These are phyloP conservation scores for Cosmopolites sordidus DNA, from an alignment of 2,888 invertebrate species.

Conservation along the genomic window DNA sequence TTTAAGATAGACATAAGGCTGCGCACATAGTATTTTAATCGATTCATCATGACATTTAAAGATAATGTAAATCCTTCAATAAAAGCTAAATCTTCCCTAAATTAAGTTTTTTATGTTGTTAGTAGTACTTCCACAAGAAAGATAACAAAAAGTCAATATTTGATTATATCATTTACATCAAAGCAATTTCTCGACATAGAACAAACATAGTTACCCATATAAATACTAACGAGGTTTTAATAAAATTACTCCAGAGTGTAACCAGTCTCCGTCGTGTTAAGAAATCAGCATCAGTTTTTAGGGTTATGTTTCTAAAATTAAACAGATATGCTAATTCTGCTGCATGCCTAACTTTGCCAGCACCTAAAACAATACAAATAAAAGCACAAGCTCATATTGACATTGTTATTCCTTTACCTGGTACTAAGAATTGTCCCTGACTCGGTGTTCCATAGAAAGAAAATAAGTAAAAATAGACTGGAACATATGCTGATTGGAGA, in stretches of 20 bases:
- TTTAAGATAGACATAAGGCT: too few species aligned
- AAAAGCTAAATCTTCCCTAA: too few species aligned
- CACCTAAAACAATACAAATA: slow-evolving; percentile 42
- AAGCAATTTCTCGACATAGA: too few species aligned
- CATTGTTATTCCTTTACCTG: not conserved
- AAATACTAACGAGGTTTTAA: slow-evolving; percentile 53
- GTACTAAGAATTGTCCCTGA: not conserved
- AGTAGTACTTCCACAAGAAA: too few species aligned
- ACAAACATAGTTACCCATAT: too few species aligned
- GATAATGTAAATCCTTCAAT: too few species aligned
- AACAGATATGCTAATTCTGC: slow-evolving; percentile 35
- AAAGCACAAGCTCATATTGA: not conserved
- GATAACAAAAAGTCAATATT: too few species aligned
- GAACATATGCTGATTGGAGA: slow-evolving; percentile 27
- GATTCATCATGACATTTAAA: too few species aligned
- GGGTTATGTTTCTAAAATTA: slow-evolving; percentile 24
- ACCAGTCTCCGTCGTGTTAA: slow-evolving; percentile 27
- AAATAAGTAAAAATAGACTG: slow-evolving; percentile 30
- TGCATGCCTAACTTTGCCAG: slow-evolving; percentile 35
- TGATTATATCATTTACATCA: too few species aligned
- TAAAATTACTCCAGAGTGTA: slow-evolving; percentile 57
- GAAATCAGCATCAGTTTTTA: slow-evolving; percentile 26
- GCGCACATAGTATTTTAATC: too few species aligned
- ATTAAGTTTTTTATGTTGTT: too few species aligned
- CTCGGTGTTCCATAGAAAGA: slow-evolving; percentile 30